Evolutionary conservation across 2,888 invertebrate species (phyloP), one percentile per base, ranked within the genome.

Genomic region (Standfussiana lucernea): DNA sequence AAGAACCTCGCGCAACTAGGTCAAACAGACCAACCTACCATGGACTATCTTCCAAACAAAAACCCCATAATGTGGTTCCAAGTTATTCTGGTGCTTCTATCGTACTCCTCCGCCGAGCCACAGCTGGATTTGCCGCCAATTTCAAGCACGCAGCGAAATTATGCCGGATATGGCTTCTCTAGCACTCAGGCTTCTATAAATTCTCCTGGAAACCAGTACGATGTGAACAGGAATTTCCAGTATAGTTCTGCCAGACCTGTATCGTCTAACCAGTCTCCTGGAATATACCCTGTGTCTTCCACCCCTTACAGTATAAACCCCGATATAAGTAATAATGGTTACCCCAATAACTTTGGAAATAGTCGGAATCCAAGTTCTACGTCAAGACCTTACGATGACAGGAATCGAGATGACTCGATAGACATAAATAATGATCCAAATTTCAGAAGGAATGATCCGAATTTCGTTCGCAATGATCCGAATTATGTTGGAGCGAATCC

Each of bases 51-150:
- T 65, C 87, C 89, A 75, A 90, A 88, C 80, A 94, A 90, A 90
- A 86, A 90, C 42, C 87, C 92, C 56, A 91, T 87, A 85, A 92
- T 91, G 85, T 93, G 93, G 91, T 89, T 92, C 72, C 90, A 91
- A 89, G 79, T 94, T 76, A 86, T 90, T 80, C 79, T 95, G 79
- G 89, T 94, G 78, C 77, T 92, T 37, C 65, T 91, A 50, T 75
- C 88, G 15, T 77, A 90, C 74, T 90, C 91, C 74, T 82, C 85
- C 70, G 91, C 92, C 2, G 90, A 92, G 50, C 94, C 97, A 0
- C 97, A 97, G 87, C 90, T 97, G 67, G 97, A 97, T 88, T 89
- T 97, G 66, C 97, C 97, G 4, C 97, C 97, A 1, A 89, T 97
- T 91, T 96, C 83, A 67, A 94, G 92, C 89, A 94, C 93, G 71